phyloP scores from a whole-genome alignment of 2,888 invertebrate species.

The Nasonovia ribisnigri region DNA sequence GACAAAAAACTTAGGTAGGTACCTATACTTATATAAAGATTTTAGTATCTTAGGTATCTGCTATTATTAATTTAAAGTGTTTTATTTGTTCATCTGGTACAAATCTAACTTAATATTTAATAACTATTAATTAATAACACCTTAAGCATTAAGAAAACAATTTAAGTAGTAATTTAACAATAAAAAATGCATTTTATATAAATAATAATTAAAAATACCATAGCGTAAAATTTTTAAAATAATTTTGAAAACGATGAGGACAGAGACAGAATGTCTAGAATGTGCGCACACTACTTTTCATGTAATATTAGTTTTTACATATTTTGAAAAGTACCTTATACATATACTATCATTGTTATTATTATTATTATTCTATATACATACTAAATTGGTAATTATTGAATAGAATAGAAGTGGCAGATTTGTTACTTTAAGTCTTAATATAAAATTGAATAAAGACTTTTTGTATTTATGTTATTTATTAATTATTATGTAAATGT shows the following conservation, averaged over 20 bases:
- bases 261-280: neutral
- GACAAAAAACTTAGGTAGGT: no score
- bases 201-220: neutral
- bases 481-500: neutral
- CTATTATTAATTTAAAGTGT: neutral
- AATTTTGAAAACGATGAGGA: neutral
- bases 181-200: neutral
- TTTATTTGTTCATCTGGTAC: neutral
- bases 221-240: neutral
- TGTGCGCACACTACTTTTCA: no score
- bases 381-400: neutral
- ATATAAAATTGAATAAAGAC: neutral
- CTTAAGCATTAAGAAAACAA: neutral
- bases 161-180: neutral
- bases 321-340: neutral
- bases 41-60: no score
- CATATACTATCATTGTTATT: neutral
- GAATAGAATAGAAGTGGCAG: neutral
- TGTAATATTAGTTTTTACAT: neutral
- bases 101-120: neutral
- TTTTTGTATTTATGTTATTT: neutral
- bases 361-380: neutral
- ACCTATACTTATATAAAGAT: no score
- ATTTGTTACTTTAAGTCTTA: neutral
- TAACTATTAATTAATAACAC: neutral